Conservation (phyloP, 2,113 vertebrate species). For the Lamprotornis superbus region DNA sequence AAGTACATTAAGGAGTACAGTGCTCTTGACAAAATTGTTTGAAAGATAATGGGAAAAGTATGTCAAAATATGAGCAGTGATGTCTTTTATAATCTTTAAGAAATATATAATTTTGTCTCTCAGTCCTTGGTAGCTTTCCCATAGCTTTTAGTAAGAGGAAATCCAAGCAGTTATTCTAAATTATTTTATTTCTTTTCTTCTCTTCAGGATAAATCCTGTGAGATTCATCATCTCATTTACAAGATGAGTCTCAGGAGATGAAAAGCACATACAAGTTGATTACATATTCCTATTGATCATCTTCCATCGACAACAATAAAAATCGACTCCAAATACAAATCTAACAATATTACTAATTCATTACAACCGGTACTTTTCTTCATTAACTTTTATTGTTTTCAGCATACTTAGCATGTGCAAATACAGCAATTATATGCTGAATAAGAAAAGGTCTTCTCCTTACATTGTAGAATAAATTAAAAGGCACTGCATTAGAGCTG, state of each 20-base stretch:
- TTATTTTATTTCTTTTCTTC: constrained; percentile 46
- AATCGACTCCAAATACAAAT: constrained; percentile 66
- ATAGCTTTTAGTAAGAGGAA: constrained; percentile 13
- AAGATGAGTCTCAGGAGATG: constrained; percentile 38
- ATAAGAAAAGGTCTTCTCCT: constrained; percentile 39
- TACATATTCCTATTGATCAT: constrained; percentile 63
- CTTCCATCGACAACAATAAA: constrained; percentile 57
- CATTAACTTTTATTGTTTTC: constrained; percentile 75
- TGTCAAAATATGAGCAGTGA: neutral
- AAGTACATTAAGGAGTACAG: neutral
- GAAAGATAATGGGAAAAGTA: neutral
- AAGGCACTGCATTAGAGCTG: constrained; percentile 2
- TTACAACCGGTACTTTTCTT: constrained; percentile 68
- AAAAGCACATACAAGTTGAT: constrained; percentile 56
- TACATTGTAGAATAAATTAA: constrained; percentile 25
- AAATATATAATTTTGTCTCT: constrained; percentile 8
- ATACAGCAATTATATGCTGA: constrained; percentile 65
- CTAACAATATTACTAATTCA: constrained; percentile 72
- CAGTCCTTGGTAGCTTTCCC: neutral
- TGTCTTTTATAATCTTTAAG: neutral
- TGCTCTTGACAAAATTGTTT: constrained; percentile 34
- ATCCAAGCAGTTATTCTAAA: constrained; percentile 36
- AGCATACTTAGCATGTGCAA: constrained; percentile 55
- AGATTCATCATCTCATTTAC: constrained; percentile 58
- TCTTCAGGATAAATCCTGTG: constrained; percentile 56